Evolutionary conservation across 2,113 vertebrate genomes (phyloP).

Genomic region (Sapayoa aenigma): DNA sequence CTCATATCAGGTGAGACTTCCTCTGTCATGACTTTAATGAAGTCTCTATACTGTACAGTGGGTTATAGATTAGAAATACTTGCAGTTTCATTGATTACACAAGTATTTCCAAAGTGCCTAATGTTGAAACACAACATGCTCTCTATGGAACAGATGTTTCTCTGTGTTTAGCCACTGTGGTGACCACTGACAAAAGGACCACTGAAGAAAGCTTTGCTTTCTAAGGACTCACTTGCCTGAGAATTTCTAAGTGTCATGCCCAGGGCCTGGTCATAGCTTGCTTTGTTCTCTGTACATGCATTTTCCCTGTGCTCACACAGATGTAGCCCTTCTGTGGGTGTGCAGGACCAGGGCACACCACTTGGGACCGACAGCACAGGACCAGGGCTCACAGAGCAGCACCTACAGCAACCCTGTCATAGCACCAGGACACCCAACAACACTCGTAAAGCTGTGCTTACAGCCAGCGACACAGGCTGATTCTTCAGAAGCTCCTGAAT

Average conservation of each 20-base stretch:
- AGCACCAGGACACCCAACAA: not conserved
- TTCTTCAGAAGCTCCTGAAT: not conserved
- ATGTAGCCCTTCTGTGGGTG: not conserved
- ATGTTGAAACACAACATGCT: not conserved
- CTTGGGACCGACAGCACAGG: not conserved
- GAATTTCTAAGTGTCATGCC: not conserved
- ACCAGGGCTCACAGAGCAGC: rapidly evolving
- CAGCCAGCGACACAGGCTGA: rapidly evolving
- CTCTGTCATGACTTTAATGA: not conserved
- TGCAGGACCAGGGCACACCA: not conserved
- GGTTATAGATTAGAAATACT: not conserved
- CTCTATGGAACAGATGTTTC: not conserved
- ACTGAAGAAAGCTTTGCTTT: not conserved
- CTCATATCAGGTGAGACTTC: not conserved
- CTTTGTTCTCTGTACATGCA: not conserved
- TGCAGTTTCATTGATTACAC: not conserved
- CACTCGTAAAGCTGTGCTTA: not conserved
- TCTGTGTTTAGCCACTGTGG: not conserved
- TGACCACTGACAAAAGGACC: not conserved
- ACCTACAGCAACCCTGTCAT: not conserved
- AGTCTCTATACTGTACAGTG: not conserved
- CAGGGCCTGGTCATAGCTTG: rapidly evolving
- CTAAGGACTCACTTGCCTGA: not conserved
- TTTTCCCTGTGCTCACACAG: not conserved
- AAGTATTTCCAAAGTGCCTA: not conserved